Evolutionary conservation across 1,140 invertebrate genomes (phyloP).

Genomic region (Drosophila ogumai): DNA sequence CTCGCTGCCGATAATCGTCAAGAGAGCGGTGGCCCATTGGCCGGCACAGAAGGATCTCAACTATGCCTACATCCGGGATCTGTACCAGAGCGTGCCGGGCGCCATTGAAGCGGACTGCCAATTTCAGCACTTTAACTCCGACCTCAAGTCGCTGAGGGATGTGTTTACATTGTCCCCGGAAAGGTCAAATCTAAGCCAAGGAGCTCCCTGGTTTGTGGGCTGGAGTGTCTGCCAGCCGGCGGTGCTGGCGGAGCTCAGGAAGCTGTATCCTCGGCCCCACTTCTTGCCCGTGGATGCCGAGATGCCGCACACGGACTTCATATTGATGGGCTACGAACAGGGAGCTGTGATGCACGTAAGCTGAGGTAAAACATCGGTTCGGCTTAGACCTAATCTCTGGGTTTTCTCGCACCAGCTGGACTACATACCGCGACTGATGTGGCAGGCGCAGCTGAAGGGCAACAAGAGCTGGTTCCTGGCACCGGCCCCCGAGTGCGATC

Average conservation of each 20-base stretch:
- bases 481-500: slow-evolving; percentile 95
- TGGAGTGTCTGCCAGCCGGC: slow-evolving; percentile 96
- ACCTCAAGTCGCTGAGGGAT: slow-evolving; percentile 91
- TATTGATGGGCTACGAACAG: slow-evolving; percentile 96
- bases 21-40: slow-evolving; percentile 91
- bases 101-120: slow-evolving; percentile 93
- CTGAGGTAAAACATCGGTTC: background rate
- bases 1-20: slow-evolving; percentile 92
- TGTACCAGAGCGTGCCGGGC: slow-evolving; percentile 89
- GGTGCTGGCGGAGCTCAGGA: slow-evolving; percentile 90
- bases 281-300: slow-evolving; percentile 96
- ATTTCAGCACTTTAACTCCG: slow-evolving; percentile 95
- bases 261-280: slow-evolving; percentile 92
- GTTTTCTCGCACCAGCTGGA: slow-evolving; percentile 89
- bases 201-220: slow-evolving; percentile 94
- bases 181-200: slow-evolving; percentile 87
- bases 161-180: slow-evolving; percentile 91
- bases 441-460: slow-evolving; percentile 96
- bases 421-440: slow-evolving; percentile 95
- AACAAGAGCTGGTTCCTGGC: slow-evolving; percentile 94
- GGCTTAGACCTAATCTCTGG: background rate
- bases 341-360: slow-evolving; percentile 97
- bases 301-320: slow-evolving; percentile 95
- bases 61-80: slow-evolving; percentile 90
- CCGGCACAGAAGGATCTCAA: slow-evolving; percentile 90